Conservation (phyloP, 2,888 invertebrate genomes). For the Drosophila algonquin region DNA sequence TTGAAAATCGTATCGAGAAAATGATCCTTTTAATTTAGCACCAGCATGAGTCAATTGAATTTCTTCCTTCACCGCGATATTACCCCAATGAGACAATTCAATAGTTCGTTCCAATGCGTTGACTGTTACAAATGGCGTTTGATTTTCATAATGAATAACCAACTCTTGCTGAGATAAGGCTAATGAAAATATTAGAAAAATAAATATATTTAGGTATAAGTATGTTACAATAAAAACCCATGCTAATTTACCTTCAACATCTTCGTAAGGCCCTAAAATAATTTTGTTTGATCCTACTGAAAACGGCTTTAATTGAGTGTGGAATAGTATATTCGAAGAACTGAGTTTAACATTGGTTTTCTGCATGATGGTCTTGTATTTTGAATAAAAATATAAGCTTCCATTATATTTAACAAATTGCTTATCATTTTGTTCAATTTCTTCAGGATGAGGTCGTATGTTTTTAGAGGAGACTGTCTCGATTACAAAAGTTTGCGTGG, state of each 20-base stretch:
- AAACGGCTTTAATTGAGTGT: constrained; percentile 90
- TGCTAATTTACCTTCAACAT: constrained; percentile 85
- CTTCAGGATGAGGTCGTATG: constrained; percentile 92
- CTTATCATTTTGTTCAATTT: constrained; percentile 96
- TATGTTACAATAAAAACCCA: background rate
- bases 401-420: constrained; percentile 95
- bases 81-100: constrained; percentile 99
- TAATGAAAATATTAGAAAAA: constrained; percentile 44
- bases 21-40: constrained; percentile 95
- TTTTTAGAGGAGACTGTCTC: constrained; percentile 91
- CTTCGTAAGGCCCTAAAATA: constrained; percentile 94
- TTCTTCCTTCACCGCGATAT: constrained; percentile 98
- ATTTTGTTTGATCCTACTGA: constrained; percentile 91
- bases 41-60: constrained; percentile 96
- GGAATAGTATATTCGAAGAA: constrained; percentile 92
- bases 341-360: constrained; percentile 91
- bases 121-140: constrained; percentile 97
- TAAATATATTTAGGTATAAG: background rate
- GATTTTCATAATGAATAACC: constrained; percentile 96
- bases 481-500: constrained; percentile 84
- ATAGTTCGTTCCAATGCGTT: constrained; percentile 93
- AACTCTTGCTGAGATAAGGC: constrained; percentile 87
- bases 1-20: constrained; percentile 99
- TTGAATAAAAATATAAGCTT: constrained; percentile 92
- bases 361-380: constrained; percentile 92